These are phyloP conservation scores for Anneissia japonica DNA, from an alignment of 35 echinoderm and acorn worm genomes.

Conservation along the genomic window DNA sequence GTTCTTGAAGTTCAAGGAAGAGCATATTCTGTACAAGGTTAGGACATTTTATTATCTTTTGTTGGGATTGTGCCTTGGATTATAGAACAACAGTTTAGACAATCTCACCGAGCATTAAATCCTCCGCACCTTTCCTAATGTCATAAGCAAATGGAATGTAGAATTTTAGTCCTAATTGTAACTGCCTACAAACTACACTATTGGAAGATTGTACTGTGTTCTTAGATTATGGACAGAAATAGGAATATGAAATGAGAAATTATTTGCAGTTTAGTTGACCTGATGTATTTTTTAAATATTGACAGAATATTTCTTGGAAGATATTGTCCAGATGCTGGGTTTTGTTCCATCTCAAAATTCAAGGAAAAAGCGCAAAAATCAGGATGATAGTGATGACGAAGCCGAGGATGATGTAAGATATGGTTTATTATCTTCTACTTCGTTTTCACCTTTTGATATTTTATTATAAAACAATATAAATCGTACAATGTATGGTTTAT, in stretches of 20 bases:
- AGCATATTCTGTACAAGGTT: slow-evolving; percentile 89
- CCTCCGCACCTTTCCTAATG: too few relatives aligned
- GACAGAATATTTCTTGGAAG: slow-evolving; percentile 89
- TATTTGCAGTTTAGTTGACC: background rate
- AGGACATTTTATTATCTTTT: background rate
- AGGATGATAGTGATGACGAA: slow-evolving; percentile 67
- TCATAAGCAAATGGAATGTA: too few relatives aligned
- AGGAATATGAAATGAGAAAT: background rate
- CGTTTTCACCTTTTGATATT: background rate
- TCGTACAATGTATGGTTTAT: background rate
- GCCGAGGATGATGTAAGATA: slow-evolving; percentile 47
- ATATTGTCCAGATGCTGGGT: slow-evolving; percentile 89
- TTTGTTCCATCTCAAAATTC: slow-evolving; percentile 68
- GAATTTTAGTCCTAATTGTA: too few relatives aligned
- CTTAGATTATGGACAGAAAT: too few relatives aligned
- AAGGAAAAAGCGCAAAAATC: slow-evolving; percentile 53
- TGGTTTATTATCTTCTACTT: background rate
- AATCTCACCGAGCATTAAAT: too few relatives aligned
- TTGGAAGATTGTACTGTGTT: too few relatives aligned
- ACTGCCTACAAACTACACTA: too few relatives aligned
- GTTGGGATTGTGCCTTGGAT: too few relatives aligned
- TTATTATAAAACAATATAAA: background rate
- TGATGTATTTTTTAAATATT: background rate
- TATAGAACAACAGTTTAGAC: too few relatives aligned
- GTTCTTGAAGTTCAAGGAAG: slow-evolving; percentile 88